Conservation (phyloP, 2,888 invertebrate species). For the Clistopyga incitator region DNA sequence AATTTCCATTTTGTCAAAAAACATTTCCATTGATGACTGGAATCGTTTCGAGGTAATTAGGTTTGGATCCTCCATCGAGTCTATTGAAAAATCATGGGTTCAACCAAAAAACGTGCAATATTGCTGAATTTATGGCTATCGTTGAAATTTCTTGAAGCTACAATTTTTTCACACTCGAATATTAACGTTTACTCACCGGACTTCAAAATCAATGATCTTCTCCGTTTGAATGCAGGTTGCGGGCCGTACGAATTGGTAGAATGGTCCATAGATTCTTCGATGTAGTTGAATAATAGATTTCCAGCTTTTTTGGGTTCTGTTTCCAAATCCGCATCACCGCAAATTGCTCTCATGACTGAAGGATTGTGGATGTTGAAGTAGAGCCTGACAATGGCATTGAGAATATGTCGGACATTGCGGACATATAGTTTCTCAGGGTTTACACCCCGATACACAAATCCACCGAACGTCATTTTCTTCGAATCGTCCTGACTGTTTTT, state of each 20-base stretch:
- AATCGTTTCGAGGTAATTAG: not conserved
- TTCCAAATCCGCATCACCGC: not conserved
- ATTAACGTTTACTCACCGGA: conserved; percentile 35
- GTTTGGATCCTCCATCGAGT: not conserved
- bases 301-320: not conserved
- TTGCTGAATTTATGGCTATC: not conserved
- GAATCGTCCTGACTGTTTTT: not conserved
- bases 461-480: conserved; percentile 4
- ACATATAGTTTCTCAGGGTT: conserved; percentile 3
- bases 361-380: conserved; percentile 33
- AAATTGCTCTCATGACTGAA: not conserved
- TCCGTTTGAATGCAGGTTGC: not conserved
- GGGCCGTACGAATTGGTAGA: not conserved
- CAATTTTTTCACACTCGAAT: not conserved
- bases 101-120: not conserved
- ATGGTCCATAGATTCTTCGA: not conserved
- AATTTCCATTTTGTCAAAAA: conserved; percentile 65
- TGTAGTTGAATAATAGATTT: not conserved
- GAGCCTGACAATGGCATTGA: conserved; percentile 29
- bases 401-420: conserved; percentile 43
- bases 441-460: conserved; percentile 25
- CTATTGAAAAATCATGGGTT: not conserved
- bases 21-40: conserved; percentile 31
- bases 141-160: not conserved
- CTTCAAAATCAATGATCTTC: conserved; percentile 7